A percentile compares a stretch with the other conserved stretches of the same genome.
phyloP scores from a whole-genome alignment of 1,140 invertebrate genomes.

The Macrosteles quadrilineatus region DNA sequence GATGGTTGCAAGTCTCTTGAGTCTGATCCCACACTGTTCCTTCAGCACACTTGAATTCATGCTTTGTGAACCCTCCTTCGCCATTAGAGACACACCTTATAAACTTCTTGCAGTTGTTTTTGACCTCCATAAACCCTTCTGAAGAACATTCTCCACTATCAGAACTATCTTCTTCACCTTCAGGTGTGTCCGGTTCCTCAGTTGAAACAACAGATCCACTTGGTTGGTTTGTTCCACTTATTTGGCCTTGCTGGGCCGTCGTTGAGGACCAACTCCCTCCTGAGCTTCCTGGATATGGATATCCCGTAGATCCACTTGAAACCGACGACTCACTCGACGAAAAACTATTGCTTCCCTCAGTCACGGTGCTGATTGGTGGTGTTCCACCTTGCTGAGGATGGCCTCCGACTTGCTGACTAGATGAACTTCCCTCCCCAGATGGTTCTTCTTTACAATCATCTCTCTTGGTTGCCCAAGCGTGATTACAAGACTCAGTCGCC shows the following conservation, averaged over 20 bases:
- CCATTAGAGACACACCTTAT: slow-evolving; percentile 66
- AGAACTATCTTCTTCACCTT: not conserved
- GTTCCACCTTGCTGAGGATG: too few species aligned
- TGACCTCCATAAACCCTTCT: slow-evolving; percentile 60
- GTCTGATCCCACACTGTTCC: slow-evolving; percentile 66
- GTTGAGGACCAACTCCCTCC: not conserved
- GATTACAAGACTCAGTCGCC: slow-evolving; percentile 61
- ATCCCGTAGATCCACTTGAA: not conserved
- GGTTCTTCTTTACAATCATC: slow-evolving; percentile 36
- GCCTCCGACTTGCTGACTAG: too few species aligned
- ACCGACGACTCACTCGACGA: too few species aligned
- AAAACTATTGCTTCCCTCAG: too few species aligned
- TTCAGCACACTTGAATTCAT: slow-evolving; percentile 64
- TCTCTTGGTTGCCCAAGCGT: slow-evolving; percentile 55
- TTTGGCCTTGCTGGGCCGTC: not conserved
- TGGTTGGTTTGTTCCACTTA: not conserved
- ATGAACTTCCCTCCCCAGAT: too few species aligned
- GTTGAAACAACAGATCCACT: slow-evolving; percentile 26
- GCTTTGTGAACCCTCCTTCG: slow-evolving; percentile 57
- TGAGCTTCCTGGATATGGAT: not conserved
- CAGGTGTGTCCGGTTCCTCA: slow-evolving; percentile 5
- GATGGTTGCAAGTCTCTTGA: slow-evolving; percentile 62
- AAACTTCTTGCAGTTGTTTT: slow-evolving; percentile 65
- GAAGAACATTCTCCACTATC: slow-evolving; percentile 31
- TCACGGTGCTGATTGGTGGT: too few species aligned